phyloP scores from a whole-genome alignment of 2,888 invertebrate genomes.

The Oegoconia quadripuncta region DNA sequence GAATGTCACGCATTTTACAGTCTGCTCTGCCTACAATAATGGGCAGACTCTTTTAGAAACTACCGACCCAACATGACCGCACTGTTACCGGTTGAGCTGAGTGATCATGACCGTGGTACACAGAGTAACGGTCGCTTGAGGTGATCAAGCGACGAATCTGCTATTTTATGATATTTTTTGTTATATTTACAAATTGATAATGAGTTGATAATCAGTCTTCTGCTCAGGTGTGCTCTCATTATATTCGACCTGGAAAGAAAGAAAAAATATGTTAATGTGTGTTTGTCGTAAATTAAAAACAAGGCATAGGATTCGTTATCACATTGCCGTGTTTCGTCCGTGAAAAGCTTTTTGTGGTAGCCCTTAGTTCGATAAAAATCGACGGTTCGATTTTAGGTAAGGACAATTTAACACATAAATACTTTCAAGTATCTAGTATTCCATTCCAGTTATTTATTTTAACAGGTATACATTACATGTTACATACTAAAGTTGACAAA shows the following conservation, averaged over 20 bases:
- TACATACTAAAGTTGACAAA: no score
- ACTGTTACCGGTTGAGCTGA: slow-evolving; percentile 24
- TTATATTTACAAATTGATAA: slow-evolving; percentile 67
- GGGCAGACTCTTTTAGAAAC: neutral
- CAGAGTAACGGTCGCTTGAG: slow-evolving; percentile 8
- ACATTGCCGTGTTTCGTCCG: no score
- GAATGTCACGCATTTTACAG: slow-evolving; percentile 53
- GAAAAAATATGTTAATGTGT: slow-evolving; percentile 23
- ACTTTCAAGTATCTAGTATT: no score
- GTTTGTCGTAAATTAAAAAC: no score
- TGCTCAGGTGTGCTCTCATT: slow-evolving; percentile 58
- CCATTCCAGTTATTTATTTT: no score
- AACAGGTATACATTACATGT: no score
- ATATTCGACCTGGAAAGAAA: slow-evolving; percentile 64
- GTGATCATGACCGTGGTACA: neutral
- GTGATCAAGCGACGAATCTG: slow-evolving; percentile 15
- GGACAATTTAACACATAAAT: no score
- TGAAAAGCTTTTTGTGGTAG: no score
- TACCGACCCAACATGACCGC: slow-evolving; percentile 19
- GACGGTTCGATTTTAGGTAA: no score
- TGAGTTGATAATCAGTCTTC: slow-evolving; percentile 49
- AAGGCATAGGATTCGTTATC: no score
- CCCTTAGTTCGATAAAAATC: no score
- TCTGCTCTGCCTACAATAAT: slow-evolving; percentile 20
- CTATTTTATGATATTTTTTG: slow-evolving; percentile 48